Percentiles rank a stretch among this genome's conserved stretches.
These are phyloP conservation scores for Blastomussa wellsi DNA, from an alignment of 92 coral and sea anemone genomes.

Conservation along the genomic window DNA sequence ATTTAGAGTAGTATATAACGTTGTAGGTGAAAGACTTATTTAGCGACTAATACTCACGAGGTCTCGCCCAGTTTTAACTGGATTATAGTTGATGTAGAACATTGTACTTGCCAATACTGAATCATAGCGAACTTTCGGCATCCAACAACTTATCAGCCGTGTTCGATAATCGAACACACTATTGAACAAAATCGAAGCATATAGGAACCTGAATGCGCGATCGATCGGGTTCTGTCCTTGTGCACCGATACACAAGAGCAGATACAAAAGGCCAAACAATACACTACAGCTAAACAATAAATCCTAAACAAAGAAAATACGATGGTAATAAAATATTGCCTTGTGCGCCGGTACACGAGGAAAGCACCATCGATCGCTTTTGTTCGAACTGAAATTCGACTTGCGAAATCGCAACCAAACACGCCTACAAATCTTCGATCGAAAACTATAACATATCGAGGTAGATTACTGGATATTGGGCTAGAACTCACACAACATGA, in stretches of 20 bases:
- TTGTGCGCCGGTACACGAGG: too few species aligned
- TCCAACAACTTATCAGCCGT: not conserved
- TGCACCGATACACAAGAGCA: too few species aligned
- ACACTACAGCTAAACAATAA: too few species aligned
- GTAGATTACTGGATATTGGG: not conserved
- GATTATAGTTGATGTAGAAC: too few species aligned
- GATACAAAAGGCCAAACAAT: too few species aligned
- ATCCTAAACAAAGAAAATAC: too few species aligned
- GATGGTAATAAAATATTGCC: too few species aligned
- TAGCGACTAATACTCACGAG: not conserved
- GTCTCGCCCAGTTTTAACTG: not conserved
- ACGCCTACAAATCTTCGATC: not conserved
- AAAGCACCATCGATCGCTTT: too few species aligned
- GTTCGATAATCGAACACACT: not conserved
- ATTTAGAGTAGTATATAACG: too few species aligned
- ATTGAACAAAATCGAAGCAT: not conserved
- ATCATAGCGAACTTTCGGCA: not conserved
- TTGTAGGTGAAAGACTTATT: too few species aligned
- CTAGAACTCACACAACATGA: not conserved
- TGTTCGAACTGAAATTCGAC: not conserved
- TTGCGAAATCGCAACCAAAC: not conserved
- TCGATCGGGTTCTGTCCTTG: too few species aligned
- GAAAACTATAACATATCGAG: not conserved
- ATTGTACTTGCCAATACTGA: too few species aligned
- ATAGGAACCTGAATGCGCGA: not conserved